Evolutionary conservation across 2,888 invertebrate species (phyloP).

Genomic region (Caenorhabditis imperialis): DNA sequence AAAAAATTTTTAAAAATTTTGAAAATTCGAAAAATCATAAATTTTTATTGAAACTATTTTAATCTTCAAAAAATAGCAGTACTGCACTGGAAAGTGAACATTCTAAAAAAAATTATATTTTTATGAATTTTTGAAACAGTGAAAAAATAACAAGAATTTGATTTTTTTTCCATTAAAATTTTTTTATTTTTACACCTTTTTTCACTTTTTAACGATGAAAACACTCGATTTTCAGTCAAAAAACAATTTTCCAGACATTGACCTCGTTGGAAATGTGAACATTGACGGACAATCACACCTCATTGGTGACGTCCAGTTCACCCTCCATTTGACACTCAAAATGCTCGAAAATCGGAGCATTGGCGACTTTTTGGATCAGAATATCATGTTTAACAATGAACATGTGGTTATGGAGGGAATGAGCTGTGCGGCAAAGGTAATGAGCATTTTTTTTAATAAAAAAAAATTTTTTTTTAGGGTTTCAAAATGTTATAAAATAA

Average conservation of each 20-base stretch:
- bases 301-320: slow-evolving; percentile 39
- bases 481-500: no score
- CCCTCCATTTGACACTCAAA: slow-evolving; percentile 27
- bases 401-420: slow-evolving; percentile 56
- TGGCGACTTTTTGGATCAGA: slow-evolving; percentile 56
- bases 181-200: no score
- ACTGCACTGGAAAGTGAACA: no score
- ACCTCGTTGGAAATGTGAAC: slow-evolving; percentile 57
- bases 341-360: slow-evolving; percentile 48
- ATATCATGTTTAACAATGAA: slow-evolving; percentile 65
- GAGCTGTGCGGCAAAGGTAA: slow-evolving; percentile 32
- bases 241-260: slow-evolving; percentile 46
- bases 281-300: slow-evolving; percentile 51
- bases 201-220: no score
- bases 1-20: no score
- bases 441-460: background rate
- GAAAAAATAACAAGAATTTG: no score
- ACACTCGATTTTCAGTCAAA: background rate
- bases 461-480: background rate
- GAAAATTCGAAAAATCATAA: no score
- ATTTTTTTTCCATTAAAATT: no score
- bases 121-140: background rate
- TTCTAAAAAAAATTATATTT: slow-evolving; percentile 4
- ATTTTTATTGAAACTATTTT: no score
- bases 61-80: no score